Evolutionary conservation across 1,140 invertebrate species (phyloP), one percentile per base, ranked within the genome.

Genomic region (Eupristina koningsbergeri): DNA sequence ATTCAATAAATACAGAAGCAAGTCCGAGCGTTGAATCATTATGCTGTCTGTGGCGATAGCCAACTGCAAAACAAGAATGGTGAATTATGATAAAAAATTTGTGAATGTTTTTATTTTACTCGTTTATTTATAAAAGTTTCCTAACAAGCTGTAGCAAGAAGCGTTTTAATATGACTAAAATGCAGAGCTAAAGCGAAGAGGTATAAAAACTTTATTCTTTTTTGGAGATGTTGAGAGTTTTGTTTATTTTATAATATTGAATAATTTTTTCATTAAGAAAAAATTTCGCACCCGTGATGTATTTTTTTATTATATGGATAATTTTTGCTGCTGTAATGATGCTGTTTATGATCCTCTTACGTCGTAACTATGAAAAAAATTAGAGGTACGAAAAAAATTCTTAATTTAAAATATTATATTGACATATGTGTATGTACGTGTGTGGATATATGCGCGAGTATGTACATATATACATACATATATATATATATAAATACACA

Each of bases 151-250:
- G 39, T 69, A 53, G 81, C 74, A 15, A 41, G 26, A 83, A 83
- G 81, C 81, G 45, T 76, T 45, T 83, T 22, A 17, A 83, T 26
- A 31, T 22, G 26, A 69, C 61, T 77, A 77, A 69, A 77, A 83
- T 77, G 74, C 73, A 83, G 45, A 83, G 61, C 81, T 75, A 53
- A 83, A 83, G 81, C 80, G 45, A 82, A 9, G 47, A 36, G 36
- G 26, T 74, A 81, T 63, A 81, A 80, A 58, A 50, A 9, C n/a
- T 50, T 82, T 58, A 82, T 75, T 75, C 80, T 36, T 39, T 73
- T 9, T 81, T n/a, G 26, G 15, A 73, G 67, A 69, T 81, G 80
- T 53, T 74, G 61, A 61, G n/a, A 29, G 5, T 79, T 64, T 39
- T 41, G 22, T 61, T 36, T 64, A 31, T 69, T 80, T 64, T 69